A percentile compares a stretch with the other conserved stretches of the same genome.
These are phyloP conservation scores for Zaprionus davidi DNA, from an alignment of 1,140 invertebrate species.

Conservation along the genomic window DNA sequence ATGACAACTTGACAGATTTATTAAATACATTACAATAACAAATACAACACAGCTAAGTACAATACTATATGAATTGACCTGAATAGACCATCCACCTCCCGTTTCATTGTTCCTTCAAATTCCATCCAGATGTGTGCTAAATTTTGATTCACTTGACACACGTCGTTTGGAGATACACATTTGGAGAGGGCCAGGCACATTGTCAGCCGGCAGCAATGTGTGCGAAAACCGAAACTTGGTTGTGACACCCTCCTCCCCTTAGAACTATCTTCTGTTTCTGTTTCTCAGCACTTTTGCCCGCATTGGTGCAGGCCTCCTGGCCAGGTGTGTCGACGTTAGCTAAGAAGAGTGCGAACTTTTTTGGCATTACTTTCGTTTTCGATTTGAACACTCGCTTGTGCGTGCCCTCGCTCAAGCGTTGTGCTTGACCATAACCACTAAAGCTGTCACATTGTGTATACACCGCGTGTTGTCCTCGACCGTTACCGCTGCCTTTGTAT, in stretches of 20 bases:
- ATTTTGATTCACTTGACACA: not conserved
- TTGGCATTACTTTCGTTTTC: conserved; percentile 69
- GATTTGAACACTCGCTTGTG: conserved; percentile 46
- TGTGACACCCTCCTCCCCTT: conserved; percentile 26
- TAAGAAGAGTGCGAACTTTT: conserved; percentile 30
- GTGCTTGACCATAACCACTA: conserved; percentile 81
- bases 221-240: conserved; percentile 9
- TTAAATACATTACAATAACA: not conserved
- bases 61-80: not conserved
- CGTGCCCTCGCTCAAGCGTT: conserved; percentile 74
- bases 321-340: conserved; percentile 8
- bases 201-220: conserved; percentile 45
- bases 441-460: conserved; percentile 81
- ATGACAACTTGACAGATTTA: not conserved
- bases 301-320: not conserved
- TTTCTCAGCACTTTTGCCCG: conserved; percentile 44
- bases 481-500: conserved; percentile 31
- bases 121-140: not conserved
- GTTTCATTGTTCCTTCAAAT: not conserved
- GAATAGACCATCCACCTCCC: not conserved
- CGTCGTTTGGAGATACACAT: conserved; percentile 4
- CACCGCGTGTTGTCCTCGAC: conserved; percentile 77
- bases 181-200: not conserved
- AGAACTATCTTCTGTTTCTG: not conserved
- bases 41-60: not conserved